Base-by-base conservation (phyloP, 2,113 vertebrate genomes). In the Oryzias javanicus region DNA sequence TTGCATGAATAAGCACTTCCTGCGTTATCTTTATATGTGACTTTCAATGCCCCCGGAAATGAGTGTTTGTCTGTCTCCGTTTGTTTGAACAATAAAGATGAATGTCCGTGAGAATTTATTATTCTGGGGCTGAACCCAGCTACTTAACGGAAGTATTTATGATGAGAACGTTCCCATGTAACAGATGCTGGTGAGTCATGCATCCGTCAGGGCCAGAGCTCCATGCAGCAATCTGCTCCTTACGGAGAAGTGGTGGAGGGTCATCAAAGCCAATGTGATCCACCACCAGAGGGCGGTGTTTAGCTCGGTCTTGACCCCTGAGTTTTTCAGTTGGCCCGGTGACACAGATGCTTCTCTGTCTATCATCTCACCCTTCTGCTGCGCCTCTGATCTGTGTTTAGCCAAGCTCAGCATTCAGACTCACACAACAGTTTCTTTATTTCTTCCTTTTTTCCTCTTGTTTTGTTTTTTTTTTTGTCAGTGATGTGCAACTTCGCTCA, bases 231-330 rank as follows among this genome's bases (percentile, higher is more conserved):
- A 42, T 64, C 22, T 16, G 22, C 24, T 59, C 13, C 50, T 68
- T 46, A 64, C 49, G 15, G 40, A 24, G 27, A 52, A 22, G 14
- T 42, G 55, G 58, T 61, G 61, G 40, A 70, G 66, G 52, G 64
- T 62, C 67, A 76, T 72, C 68, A 60, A 45, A 71, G 63, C 67
- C 64, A 42, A 54, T 72, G 52, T 61, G 58, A 69, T 69, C 49
- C 55, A 67, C 88, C 89, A 90, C 69, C 72, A 89, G 89, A 79
- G 89, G 88, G 89, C 85, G 86, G 74, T 70, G 72, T 68, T 75
- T 57, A 84, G 54, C 62, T 67, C 59, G 82, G 64, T 73, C 64
- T 77, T 83, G 80, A 84, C 82, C 79, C 70, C 47, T 49, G 16
- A 61, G 67, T 67, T 69, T 54, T 35, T 41, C 18, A 58, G 46